These are phyloP conservation scores for Eupithecia subumbrata DNA, from an alignment of 2,888 invertebrate genomes.

Conservation along the genomic window DNA sequence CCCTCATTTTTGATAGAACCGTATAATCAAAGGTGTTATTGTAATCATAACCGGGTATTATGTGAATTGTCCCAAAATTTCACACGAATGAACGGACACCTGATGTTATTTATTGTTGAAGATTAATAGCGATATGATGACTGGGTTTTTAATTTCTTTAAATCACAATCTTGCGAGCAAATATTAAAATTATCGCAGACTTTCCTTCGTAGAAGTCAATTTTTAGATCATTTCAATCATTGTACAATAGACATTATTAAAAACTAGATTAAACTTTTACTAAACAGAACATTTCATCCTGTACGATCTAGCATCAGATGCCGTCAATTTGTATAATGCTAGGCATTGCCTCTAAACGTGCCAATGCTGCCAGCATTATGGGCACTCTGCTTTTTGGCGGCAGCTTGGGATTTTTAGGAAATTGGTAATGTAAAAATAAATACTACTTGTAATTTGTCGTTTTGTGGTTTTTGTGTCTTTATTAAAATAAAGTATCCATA, in stretches of 20 bases:
- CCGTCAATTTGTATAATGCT: not conserved
- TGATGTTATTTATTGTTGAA: constrained; percentile 17
- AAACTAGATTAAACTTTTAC: not conserved
- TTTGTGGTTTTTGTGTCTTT: no score
- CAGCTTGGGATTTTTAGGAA: no score
- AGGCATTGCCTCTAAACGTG: no score
- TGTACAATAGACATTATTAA: not conserved
- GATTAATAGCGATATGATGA: constrained; percentile 9
- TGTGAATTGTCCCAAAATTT: constrained; percentile 37
- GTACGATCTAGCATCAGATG: not conserved
- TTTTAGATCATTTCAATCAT: not conserved
- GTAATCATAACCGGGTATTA: constrained; percentile 59
- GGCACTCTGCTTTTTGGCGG: no score
- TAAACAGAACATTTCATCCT: not conserved
- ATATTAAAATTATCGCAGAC: not conserved
- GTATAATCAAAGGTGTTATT: constrained; percentile 60
- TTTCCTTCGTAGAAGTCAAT: not conserved
- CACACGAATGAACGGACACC: constrained; percentile 28
- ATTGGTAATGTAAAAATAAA: no score
- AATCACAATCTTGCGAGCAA: not conserved
- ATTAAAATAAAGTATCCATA: no score
- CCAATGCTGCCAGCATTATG: no score
- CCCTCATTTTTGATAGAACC: constrained; percentile 61
- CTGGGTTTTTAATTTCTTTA: constrained; percentile 14
- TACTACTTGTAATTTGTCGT: no score